These are phyloP conservation scores for Caenorhabditis brenneri DNA, from an alignment of 1,140 invertebrate species.

Conservation along the genomic window DNA sequence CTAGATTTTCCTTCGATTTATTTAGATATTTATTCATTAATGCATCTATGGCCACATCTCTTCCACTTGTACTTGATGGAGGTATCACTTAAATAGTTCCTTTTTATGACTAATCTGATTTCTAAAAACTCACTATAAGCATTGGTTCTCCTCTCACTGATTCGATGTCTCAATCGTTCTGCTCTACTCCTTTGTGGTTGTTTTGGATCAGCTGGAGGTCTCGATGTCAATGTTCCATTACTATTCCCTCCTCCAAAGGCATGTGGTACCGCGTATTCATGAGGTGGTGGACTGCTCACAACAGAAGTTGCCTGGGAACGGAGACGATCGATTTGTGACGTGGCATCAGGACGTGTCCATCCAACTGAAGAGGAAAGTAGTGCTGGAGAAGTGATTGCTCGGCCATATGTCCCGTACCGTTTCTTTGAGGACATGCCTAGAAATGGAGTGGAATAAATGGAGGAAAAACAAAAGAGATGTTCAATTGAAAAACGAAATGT, in stretches of 20 bases:
- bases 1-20: constrained; percentile 43
- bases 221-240: not conserved
- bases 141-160: constrained; percentile 25
- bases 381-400: constrained; percentile 41
- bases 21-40: constrained; percentile 44
- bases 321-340: constrained; percentile 9
- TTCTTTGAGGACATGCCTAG: constrained; percentile 25
- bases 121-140: not conserved
- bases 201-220: constrained; percentile 25
- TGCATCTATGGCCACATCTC: constrained; percentile 2
- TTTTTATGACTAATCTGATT: not conserved
- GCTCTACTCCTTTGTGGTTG: constrained; percentile 22
- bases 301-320: not conserved
- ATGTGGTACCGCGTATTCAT: constrained; percentile 25
- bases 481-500: not conserved
- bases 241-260: not conserved
- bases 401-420: constrained; percentile 45
- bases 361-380: constrained; percentile 31
- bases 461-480: not conserved
- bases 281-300: constrained; percentile 11
- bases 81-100: not conserved
- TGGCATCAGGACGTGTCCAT: constrained; percentile 41
- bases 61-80: constrained; percentile 30
- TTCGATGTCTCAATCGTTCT: constrained; percentile 27
- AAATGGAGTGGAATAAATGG: not conserved